Evolutionary conservation across 2,797 vertebrate genomes (phyloP), one percentile per base, ranked within the genome.

Genomic region (Propithecus deckenii): DNA sequence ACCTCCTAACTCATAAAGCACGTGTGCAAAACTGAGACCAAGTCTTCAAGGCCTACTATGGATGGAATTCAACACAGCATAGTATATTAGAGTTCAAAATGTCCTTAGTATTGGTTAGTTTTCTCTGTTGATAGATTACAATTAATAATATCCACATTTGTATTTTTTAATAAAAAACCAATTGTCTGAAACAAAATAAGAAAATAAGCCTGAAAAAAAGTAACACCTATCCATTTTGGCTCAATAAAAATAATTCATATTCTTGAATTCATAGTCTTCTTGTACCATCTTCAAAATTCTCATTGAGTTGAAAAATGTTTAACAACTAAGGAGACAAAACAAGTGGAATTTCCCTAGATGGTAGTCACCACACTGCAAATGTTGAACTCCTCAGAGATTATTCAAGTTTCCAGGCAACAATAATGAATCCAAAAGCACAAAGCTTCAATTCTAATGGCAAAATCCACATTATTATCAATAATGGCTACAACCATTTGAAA

Each of bases 121-220:
- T 96, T 84, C 35, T 81, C 25, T 93, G 59, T n/a, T 80, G 71
- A 38, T 52, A 96, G 7, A 65, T n/a, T 86, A 61, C 8, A 94
- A 41, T 76, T 90, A 61, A 76, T 89, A 63, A 30, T 84, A n/a
- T 32, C 59, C 89, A 76, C 46, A 67, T 46, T 76, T 14, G 69
- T 18, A 1, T 79, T 91, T 96, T 84, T 96, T 84, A 92, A 88
- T 20, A 67, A 92, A 61, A 91, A 95, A 46, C 55, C 52, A 55
- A 32, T 20, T 4, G 0, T 57, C 41, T 81, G 48, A 86, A 94
- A 55, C 15, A 88, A 12, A 76, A 59, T 61, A 1, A 67, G n/a
- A 92, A 91, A 79, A 71, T 80, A 86, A 86, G 57, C 6, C 38
- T 57, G 8, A 78, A 78, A 93, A 12, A 95, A 85, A 80, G 30